Evolutionary conservation across 37 sponge, comb jelly and placozoan genomes (phyloP).

Genomic region (Axinella damicornis): DNA sequence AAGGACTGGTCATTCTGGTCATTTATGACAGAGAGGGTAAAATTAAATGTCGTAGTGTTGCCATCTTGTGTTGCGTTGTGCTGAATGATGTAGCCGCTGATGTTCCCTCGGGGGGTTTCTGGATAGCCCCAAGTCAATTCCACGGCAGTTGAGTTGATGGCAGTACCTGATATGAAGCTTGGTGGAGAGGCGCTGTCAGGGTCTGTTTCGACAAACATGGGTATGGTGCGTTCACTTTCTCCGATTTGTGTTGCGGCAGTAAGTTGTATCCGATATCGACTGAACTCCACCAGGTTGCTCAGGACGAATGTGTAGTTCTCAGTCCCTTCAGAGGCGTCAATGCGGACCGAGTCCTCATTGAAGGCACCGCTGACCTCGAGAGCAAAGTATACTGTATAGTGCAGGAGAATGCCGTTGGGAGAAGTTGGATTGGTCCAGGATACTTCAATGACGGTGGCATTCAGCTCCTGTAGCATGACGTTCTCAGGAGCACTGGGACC

Average conservation of each 20-base stretch:
- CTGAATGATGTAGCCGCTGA: constrained; percentile 56
- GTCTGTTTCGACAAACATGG: constrained; percentile 13
- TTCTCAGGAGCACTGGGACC: constrained; percentile 26
- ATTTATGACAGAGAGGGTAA: constrained; percentile 18
- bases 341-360: not conserved
- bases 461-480: not conserved
- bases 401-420: constrained; percentile 58
- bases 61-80: not conserved
- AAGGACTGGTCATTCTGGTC: constrained; percentile 25
- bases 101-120: constrained; percentile 30
- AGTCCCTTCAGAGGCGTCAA: not conserved
- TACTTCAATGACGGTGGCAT: constrained; percentile 23
- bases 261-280: constrained; percentile 42
- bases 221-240: constrained; percentile 5
- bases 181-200: constrained; percentile 14
- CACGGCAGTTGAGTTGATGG: constrained; percentile 38
- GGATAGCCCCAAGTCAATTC: constrained; percentile 60
- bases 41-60: too few species aligned
- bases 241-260: constrained; percentile 57
- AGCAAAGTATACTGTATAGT: constrained; percentile 38
- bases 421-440: constrained; percentile 40
- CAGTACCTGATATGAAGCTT: not conserved
- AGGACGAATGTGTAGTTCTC: constrained; percentile 6
- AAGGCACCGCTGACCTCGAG: not conserved
- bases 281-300: constrained; percentile 37